Conservation (phyloP, 2,113 vertebrate genomes). For the Chamaea fasciata region DNA sequence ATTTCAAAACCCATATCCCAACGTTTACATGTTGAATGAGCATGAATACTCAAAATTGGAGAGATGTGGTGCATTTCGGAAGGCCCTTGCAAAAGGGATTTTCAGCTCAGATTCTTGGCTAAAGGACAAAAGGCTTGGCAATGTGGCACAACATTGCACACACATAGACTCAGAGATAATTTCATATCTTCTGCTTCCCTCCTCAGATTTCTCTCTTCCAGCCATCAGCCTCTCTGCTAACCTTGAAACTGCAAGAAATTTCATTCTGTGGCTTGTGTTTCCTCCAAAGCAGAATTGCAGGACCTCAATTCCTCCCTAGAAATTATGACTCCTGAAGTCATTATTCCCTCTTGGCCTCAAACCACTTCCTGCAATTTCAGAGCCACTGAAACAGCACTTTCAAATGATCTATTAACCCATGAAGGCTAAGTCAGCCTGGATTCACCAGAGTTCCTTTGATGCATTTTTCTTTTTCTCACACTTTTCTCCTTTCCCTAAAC, state of each 20-base stretch:
- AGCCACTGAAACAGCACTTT: not conserved
- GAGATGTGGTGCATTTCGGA: not conserved
- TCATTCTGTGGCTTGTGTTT: slow-evolving; percentile 10
- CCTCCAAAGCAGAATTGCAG: not conserved
- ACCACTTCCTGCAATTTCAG: slow-evolving; percentile 41
- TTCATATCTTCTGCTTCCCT: not conserved
- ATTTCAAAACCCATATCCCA: not conserved
- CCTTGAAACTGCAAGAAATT: not conserved
- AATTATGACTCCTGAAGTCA: slow-evolving; percentile 6
- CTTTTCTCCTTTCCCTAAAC: not conserved
- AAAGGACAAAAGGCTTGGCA: not conserved
- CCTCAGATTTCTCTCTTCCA: not conserved
- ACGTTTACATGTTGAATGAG: accelerated
- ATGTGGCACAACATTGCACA: not conserved
- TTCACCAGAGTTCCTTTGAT: not conserved
- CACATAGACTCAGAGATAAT: not conserved
- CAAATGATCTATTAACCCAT: not conserved
- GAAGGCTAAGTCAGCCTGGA: not conserved
- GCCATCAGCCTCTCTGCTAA: not conserved
- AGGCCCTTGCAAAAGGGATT: not conserved
- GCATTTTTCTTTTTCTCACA: not conserved
- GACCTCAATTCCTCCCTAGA: not conserved
- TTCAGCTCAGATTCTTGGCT: not conserved
- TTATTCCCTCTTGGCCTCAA: not conserved
- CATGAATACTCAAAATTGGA: not conserved